These are phyloP conservation scores for Catharus ustulatus DNA, from an alignment of 2,797 vertebrate species.

Conservation along the genomic window DNA sequence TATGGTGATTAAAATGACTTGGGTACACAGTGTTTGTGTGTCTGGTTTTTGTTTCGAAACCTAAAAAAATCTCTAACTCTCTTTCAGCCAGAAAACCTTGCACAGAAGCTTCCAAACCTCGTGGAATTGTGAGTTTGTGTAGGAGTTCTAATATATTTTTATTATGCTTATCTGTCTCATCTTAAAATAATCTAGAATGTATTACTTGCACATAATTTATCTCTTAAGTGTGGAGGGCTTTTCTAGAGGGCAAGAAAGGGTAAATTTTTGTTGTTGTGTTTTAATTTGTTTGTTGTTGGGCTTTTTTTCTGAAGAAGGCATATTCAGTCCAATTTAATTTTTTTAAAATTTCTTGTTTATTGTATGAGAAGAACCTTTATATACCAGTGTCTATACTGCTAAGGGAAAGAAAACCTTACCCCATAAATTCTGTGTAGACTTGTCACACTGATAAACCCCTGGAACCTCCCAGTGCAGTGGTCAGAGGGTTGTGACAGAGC, in stretches of 20 bases:
- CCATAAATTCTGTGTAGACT: neutral
- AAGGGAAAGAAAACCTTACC: neutral
- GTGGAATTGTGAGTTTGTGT: constrained; percentile 92
- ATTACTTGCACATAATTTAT: neutral
- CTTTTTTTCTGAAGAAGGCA: neutral
- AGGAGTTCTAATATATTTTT: constrained; percentile 47
- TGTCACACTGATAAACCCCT: neutral
- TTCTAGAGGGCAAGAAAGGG: neutral
- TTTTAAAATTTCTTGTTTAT: neutral
- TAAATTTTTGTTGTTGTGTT: neutral
- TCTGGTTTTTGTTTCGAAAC: constrained; percentile 13
- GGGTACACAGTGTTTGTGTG: neutral
- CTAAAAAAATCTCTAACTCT: constrained; percentile 71
- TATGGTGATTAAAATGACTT: constrained; percentile 28
- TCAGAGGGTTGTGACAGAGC: neutral
- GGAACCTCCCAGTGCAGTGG: neutral
- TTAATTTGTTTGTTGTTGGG: neutral
- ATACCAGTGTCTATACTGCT: neutral
- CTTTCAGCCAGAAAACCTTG: constrained; percentile 94
- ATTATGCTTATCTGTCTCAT: neutral
- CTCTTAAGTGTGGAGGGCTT: neutral
- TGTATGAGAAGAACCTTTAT: neutral
- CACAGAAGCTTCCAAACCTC: constrained; percentile 97
- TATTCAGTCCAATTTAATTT: neutral
- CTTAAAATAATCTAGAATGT: neutral